Percentiles rank a stretch among this genome's conserved stretches.
Conservation (phyloP, 2,888 invertebrate genomes). For the Drosophila austrosaltans region DNA sequence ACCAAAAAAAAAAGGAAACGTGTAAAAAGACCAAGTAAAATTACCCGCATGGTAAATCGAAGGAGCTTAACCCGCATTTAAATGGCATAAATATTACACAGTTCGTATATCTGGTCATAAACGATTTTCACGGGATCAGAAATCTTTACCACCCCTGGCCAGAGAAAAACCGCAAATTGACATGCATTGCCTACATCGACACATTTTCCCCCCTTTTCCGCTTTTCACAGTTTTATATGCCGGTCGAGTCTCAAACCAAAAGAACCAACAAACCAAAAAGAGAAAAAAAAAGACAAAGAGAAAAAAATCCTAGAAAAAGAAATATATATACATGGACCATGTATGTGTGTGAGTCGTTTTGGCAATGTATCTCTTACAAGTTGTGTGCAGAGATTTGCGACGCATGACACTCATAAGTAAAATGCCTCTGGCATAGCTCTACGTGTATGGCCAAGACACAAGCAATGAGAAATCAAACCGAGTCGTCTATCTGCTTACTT, state of each 20-base stretch:
- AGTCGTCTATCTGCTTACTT: slow-evolving; percentile 45
- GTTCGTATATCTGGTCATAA: slow-evolving; percentile 45
- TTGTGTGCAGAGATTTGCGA: slow-evolving; percentile 62
- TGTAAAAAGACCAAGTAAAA: neutral
- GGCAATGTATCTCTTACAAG: slow-evolving; percentile 47
- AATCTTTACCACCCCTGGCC: slow-evolving; percentile 11
- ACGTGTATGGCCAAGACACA: slow-evolving; percentile 26
- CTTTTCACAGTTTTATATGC: slow-evolving; percentile 27
- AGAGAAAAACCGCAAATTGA: slow-evolving; percentile 65
- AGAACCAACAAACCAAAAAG: neutral
- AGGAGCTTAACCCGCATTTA: slow-evolving; percentile 60
- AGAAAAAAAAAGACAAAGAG: neutral
- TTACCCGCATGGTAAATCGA: slow-evolving; percentile 36
- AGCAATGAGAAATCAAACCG: slow-evolving; percentile 48
- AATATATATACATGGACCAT: slow-evolving; percentile 13
- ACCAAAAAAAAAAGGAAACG: slow-evolving; percentile 16
- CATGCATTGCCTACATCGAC: slow-evolving; percentile 46
- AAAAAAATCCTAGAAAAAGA: slow-evolving; percentile 26
- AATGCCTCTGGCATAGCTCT: slow-evolving; percentile 51
- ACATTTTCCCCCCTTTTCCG: slow-evolving; percentile 32
- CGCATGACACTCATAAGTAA: slow-evolving; percentile 71
- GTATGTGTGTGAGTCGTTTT: slow-evolving; percentile 14
- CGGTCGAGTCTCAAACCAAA: slow-evolving; percentile 16
- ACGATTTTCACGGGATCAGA: slow-evolving; percentile 56
- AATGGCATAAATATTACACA: slow-evolving; percentile 60